Evolutionary conservation across 1,140 invertebrate genomes (phyloP).

Genomic region (Papilio aristodemus): DNA sequence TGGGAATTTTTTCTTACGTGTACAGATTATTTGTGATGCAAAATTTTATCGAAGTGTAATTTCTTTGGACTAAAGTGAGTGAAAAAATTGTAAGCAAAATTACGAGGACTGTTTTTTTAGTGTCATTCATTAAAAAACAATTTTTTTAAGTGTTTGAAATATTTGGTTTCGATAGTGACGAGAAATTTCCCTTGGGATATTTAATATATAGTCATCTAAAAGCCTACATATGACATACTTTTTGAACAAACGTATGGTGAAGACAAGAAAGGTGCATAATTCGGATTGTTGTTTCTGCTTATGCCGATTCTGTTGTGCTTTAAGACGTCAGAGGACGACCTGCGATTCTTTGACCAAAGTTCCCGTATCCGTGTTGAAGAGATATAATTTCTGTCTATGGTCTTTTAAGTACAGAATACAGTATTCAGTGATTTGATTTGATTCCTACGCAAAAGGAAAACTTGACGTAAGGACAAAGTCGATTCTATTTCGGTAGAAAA

Average conservation of each 20-base stretch:
- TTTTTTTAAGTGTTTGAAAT: constrained; percentile 19
- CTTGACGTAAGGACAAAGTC: constrained; percentile 4
- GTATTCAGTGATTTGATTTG: constrained; percentile 41
- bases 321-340: constrained; percentile 56
- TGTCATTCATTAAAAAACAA: background rate
- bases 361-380: constrained; percentile 61
- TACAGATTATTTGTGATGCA: constrained; percentile 72
- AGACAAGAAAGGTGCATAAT: constrained; percentile 65
- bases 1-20: constrained; percentile 69
- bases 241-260: constrained; percentile 49
- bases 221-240: constrained; percentile 75
- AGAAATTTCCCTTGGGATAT: constrained; percentile 20
- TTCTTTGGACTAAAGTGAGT: background rate
- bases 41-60: constrained; percentile 43
- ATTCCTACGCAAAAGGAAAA: constrained; percentile 30
- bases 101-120: background rate
- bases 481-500: background rate
- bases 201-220: constrained; percentile 47
- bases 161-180: constrained; percentile 7
- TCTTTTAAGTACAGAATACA: constrained; percentile 68
- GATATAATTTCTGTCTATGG: constrained; percentile 73
- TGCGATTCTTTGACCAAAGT: constrained; percentile 66
- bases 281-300: constrained; percentile 55
- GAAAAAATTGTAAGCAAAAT: background rate
- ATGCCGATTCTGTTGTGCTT: constrained; percentile 61